Conservation (phyloP, 2,888 invertebrate species). For the Tuberolachnus salignus region DNA sequence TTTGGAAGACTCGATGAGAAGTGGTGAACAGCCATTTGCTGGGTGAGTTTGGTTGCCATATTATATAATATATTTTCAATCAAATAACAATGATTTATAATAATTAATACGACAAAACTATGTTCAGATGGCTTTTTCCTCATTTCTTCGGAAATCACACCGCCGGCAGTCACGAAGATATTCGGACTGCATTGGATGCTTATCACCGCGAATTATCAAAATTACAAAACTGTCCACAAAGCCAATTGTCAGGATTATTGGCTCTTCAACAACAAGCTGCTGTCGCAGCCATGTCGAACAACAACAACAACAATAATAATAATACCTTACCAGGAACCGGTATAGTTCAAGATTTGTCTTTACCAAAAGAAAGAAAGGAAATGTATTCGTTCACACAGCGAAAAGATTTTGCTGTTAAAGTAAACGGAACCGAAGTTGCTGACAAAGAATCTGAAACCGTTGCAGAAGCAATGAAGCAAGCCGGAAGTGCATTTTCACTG, state of each 20-base stretch:
- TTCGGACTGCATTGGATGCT: slow-evolving; percentile 86
- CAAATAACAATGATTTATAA: not conserved
- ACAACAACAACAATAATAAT: slow-evolving; percentile 53
- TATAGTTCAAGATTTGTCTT: slow-evolving; percentile 80
- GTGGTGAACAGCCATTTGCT: slow-evolving; percentile 65
- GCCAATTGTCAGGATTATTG: slow-evolving; percentile 67
- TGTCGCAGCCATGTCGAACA: slow-evolving; percentile 60
- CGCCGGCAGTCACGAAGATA: slow-evolving; percentile 77
- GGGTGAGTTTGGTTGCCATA: slow-evolving; percentile 58
- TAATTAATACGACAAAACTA: not conserved
- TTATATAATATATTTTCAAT: not conserved
- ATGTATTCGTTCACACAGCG: slow-evolving; percentile 63
- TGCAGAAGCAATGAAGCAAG: slow-evolving; percentile 77
- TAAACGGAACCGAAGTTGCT: slow-evolving; percentile 47
- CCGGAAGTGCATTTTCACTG: slow-evolving; percentile 84
- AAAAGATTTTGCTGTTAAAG: slow-evolving; percentile 51
- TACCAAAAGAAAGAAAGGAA: slow-evolving; percentile 72
- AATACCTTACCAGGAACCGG: slow-evolving; percentile 60
- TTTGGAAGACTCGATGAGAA: slow-evolving; percentile 71
- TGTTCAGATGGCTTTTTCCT: slow-evolving; percentile 72
- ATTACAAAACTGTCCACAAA: slow-evolving; percentile 63
- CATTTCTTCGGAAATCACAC: slow-evolving; percentile 79
- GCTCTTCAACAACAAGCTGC: slow-evolving; percentile 78
- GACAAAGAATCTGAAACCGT: slow-evolving; percentile 65
- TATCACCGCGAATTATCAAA: slow-evolving; percentile 93